Base-by-base conservation (phyloP, 2,888 invertebrate species). In the Phragmatobia fuliginosa region DNA sequence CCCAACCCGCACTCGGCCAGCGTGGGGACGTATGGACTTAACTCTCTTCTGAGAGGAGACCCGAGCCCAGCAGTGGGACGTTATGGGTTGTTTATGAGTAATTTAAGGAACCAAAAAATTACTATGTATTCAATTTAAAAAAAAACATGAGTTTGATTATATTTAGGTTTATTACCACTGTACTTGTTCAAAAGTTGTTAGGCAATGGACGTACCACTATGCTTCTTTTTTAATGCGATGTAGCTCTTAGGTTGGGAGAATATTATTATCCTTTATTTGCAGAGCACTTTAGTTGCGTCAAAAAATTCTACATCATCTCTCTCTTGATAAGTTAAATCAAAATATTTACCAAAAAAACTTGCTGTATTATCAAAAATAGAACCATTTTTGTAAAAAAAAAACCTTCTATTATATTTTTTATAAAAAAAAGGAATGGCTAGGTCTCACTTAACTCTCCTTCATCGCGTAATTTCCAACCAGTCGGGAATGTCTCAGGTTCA, bases 401-500 rank as follows among this genome's bases (percentile, higher is more conserved):
- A 11, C n/a, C 25, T 33, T 45, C 5, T 16, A 28, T 11, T 16
- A 11, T 65, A 28, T 36, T 36, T 56, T 65, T 65, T n/a, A n/a
- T n/a, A n/a, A n/a, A n/a, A n/a, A n/a, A 65, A 65, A 62, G 58
- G 49, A 36, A 14, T 31, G 52, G 36, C 49, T 31, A 38, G 60
- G 56, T 60, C 32, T 32, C 32, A 56, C 36, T 33, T 52, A 32
- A 52, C 41, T 56, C 41, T 56, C 61, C 52, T 69, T 64, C 60
- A 65, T 61, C 52, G 38, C 21, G 10, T 61, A 65, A 65, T 61
- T 64, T 69, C 25, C 18, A 38, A 31, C 61, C 32, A 61, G 52
- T 66, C 31, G 38, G n/a, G 33, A 58, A 68, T 61, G 68, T 66
- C 65, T 61, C 49, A 25, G 52, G 49, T 49, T 38, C n/a, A 49